These are phyloP conservation scores for Grantiella picta DNA, from an alignment of 2,113 vertebrate genomes.

Conservation along the genomic window DNA sequence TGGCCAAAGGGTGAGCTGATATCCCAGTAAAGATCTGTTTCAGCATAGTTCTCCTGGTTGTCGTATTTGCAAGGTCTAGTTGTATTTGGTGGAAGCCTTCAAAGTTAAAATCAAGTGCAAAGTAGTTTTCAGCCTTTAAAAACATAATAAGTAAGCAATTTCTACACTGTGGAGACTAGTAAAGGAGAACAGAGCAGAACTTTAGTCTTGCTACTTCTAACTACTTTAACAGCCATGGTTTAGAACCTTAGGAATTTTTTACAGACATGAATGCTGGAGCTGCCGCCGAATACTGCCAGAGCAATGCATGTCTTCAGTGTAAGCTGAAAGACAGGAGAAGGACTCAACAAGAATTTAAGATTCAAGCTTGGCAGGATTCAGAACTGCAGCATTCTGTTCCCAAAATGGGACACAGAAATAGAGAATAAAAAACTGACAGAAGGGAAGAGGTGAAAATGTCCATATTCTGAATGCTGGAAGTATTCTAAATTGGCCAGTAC, in stretches of 20 bases:
- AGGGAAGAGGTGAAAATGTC: not conserved
- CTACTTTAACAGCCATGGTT: not conserved
- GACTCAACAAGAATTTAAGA: not conserved
- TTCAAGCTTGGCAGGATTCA: not conserved
- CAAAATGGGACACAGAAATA: not conserved
- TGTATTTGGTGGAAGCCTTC: not conserved
- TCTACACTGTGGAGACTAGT: not conserved
- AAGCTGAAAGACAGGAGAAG: not conserved
- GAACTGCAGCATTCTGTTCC: not conserved
- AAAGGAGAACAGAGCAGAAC: not conserved
- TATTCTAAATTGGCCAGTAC: not conserved
- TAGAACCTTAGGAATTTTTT: not conserved
- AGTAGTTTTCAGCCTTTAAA: not conserved
- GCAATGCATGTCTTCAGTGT: not conserved
- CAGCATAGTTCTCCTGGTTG: not conserved
- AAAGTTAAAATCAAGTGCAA: not conserved
- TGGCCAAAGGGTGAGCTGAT: not conserved
- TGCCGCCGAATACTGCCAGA: not conserved
- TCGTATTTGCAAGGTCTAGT: not conserved
- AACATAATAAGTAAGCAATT: not conserved
- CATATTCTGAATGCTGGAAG: not conserved
- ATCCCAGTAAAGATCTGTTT: not conserved
- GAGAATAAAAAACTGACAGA: not conserved
- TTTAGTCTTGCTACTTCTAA: not conserved
- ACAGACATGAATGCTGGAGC: not conserved